phyloP scores from a whole-genome alignment of 2,113 vertebrate genomes.

The Notarius quadriscutis region DNA sequence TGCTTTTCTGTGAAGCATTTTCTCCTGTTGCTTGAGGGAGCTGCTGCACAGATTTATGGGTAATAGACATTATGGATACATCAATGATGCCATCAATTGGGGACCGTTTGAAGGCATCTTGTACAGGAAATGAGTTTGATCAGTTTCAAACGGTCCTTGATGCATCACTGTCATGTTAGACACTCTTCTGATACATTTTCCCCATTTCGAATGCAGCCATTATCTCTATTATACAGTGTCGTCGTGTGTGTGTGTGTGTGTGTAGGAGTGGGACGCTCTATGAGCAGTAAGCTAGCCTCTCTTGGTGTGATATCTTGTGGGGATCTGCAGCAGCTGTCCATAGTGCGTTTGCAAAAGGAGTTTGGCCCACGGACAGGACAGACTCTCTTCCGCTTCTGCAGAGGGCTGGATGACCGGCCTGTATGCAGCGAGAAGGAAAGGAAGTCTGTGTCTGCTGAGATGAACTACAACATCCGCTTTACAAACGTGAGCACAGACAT shows the following conservation, averaged over 20 bases:
- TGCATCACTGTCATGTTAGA: too few relatives aligned
- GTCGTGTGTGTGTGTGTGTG: neutral
- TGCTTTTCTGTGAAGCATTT: too few relatives aligned
- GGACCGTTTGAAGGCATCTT: too few relatives aligned
- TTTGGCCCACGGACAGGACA: constrained; percentile 95
- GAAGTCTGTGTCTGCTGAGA: constrained; percentile 96
- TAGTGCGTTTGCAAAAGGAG: constrained; percentile 90
- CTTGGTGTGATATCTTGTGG: constrained; percentile 90
- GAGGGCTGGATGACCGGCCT: constrained; percentile 91
- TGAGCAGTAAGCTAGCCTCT: constrained; percentile 85
- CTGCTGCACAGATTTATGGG: too few relatives aligned
- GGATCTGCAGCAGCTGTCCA: constrained; percentile 88
- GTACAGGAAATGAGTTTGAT: too few relatives aligned
- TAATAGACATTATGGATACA: too few relatives aligned
- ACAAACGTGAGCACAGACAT: constrained; percentile 74
- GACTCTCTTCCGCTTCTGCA: constrained; percentile 92
- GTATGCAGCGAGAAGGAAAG: constrained; percentile 92
- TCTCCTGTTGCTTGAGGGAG: too few relatives aligned
- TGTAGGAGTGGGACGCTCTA: constrained; percentile 89
- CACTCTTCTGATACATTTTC: too few relatives aligned
- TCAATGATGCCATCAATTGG: too few relatives aligned
- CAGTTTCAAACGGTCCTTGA: too few relatives aligned
- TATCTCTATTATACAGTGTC: too few relatives aligned
- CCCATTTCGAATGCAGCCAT: too few relatives aligned
- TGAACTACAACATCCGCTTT: constrained; percentile 98